Conservation (phyloP, 2,113 vertebrate genomes). For the Gorsachius goisagi region DNA sequence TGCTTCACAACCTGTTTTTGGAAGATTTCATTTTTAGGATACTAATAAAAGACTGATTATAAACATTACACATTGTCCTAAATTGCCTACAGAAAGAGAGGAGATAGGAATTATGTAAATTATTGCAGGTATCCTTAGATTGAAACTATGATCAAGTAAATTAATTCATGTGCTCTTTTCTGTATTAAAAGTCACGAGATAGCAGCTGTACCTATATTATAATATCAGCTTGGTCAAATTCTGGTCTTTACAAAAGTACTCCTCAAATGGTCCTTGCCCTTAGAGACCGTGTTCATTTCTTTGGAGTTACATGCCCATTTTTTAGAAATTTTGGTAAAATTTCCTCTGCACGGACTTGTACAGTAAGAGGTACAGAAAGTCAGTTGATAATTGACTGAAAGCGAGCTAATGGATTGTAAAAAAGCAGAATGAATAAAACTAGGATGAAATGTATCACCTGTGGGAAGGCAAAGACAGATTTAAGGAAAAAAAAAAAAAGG, state of each 20-base stretch:
- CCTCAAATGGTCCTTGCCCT: neutral
- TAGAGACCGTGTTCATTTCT: neutral
- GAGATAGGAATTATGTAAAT: constrained; percentile 61
- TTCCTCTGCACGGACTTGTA: neutral
- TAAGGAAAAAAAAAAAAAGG: neutral
- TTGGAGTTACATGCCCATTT: neutral
- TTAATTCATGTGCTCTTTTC: constrained; percentile 29
- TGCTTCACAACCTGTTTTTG: constrained; percentile 67
- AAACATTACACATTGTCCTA: constrained; percentile 54
- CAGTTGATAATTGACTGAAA: constrained; percentile 4
- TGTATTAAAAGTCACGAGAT: neutral
- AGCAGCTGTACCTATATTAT: neutral
- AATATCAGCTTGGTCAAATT: neutral
- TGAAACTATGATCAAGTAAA: constrained; percentile 6
- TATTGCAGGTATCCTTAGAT: constrained; percentile 35
- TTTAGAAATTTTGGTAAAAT: neutral
- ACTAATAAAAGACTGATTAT: constrained; percentile 64
- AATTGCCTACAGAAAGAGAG: constrained; percentile 50
- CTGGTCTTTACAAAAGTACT: neutral
- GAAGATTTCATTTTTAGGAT: constrained; percentile 59
- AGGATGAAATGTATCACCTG: neutral
- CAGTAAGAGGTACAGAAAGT: neutral
- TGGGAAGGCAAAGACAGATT: neutral
- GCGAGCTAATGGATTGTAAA: neutral
- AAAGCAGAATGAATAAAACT: neutral